phyloP scores from a whole-genome alignment of 2,113 vertebrate species.

The Pholis gunnellus region DNA sequence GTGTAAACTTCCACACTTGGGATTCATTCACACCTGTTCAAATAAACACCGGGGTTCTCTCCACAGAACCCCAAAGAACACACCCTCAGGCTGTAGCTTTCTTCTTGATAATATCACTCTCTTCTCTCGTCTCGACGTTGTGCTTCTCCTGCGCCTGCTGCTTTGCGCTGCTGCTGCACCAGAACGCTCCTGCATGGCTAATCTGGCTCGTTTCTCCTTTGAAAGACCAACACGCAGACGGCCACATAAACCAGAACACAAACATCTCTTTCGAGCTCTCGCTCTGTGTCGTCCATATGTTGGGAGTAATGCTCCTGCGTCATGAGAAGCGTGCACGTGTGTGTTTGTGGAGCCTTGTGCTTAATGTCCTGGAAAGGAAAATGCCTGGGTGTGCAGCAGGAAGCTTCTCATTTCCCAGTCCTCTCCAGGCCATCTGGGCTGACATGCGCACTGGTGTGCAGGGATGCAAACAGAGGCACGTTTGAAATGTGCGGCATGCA shows the following conservation, averaged over 20 bases:
- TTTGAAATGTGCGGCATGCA: slow-evolving; percentile 22
- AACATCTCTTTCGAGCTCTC: slow-evolving; percentile 12
- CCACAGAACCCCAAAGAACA: slow-evolving; percentile 42
- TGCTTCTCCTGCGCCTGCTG: not conserved
- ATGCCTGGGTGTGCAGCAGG: slow-evolving; percentile 3
- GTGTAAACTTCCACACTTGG: not conserved
- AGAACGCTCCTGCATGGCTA: not conserved
- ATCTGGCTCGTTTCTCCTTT: slow-evolving; percentile 28
- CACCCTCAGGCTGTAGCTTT: slow-evolving; percentile 32
- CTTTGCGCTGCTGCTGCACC: not conserved
- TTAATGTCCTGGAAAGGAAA: slow-evolving; percentile 20
- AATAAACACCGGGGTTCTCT: slow-evolving; percentile 23
- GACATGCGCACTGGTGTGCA: slow-evolving; percentile 15
- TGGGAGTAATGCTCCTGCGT: not conserved
- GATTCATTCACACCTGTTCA: slow-evolving; percentile 20
- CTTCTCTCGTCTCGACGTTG: not conserved
- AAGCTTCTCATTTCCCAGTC: slow-evolving; percentile 29
- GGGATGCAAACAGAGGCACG: slow-evolving; percentile 17
- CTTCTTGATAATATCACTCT: slow-evolving; percentile 22
- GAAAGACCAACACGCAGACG: slow-evolving; percentile 21
- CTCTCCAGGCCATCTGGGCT: slow-evolving; percentile 15
- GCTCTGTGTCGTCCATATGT: not conserved
- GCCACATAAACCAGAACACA: slow-evolving; percentile 17
- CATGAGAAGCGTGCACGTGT: too few relatives aligned
- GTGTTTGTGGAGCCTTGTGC: not conserved